Percentiles rank a stretch among this genome's conserved stretches.
These are phyloP conservation scores for Actinemys pallida DNA, from an alignment of 2,113 vertebrate genomes.

Conservation along the genomic window DNA sequence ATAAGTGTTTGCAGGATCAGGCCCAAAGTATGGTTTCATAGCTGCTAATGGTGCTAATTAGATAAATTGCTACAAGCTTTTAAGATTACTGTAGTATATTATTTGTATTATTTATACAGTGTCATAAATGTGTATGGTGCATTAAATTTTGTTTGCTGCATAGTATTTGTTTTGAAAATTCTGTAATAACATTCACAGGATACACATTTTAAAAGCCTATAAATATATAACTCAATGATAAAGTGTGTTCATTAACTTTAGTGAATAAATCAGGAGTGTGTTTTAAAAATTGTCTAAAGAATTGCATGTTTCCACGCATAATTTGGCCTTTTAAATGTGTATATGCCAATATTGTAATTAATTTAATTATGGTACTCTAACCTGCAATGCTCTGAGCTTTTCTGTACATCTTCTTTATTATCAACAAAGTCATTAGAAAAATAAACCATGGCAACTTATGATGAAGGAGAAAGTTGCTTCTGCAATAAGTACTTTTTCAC, in stretches of 20 bases:
- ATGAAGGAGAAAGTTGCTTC: not conserved
- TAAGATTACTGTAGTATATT: not conserved
- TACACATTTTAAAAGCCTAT: not conserved
- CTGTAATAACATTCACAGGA: not conserved
- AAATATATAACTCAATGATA: constrained; percentile 8
- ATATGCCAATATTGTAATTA: not conserved
- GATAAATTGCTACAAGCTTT: not conserved
- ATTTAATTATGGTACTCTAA: not conserved
- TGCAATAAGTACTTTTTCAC: not conserved
- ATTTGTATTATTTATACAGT: not conserved
- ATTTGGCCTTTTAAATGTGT: not conserved
- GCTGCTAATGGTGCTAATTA: not conserved
- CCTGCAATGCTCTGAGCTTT: not conserved
- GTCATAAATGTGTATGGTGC: not conserved
- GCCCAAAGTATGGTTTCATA: not conserved
- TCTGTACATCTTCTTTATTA: not conserved
- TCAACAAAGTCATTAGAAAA: not conserved
- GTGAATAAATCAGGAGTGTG: not conserved
- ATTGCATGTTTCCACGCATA: not conserved
- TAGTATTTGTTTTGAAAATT: not conserved
- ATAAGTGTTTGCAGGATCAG: rapidly evolving
- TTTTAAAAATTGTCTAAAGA: not conserved
- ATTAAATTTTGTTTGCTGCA: not conserved
- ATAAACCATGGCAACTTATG: not conserved
- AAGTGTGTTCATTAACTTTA: not conserved